Conservation (phyloP, 2,888 invertebrate genomes). For the Altica lythri region DNA sequence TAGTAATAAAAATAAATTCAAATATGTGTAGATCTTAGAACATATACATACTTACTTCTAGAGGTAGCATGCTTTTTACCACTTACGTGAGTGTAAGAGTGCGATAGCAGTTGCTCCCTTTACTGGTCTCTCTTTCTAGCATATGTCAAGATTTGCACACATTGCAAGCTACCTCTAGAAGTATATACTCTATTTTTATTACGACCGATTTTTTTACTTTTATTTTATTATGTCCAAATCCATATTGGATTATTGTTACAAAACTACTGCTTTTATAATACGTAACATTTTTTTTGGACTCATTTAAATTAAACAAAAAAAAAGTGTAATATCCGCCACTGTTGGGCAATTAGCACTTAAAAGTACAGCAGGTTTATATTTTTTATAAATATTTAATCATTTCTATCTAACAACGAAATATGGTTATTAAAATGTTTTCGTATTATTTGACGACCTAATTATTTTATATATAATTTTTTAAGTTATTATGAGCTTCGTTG, state of each 20-base stretch:
- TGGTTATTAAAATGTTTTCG: not conserved
- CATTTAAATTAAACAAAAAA: not conserved
- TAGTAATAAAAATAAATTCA: too few species aligned
- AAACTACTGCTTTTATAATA: not conserved
- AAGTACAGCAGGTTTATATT: conserved; percentile 4
- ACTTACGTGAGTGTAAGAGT: too few species aligned
- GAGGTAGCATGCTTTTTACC: too few species aligned
- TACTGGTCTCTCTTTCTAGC: too few species aligned
- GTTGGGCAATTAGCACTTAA: not conserved
- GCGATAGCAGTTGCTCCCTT: too few species aligned
- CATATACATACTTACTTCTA: too few species aligned
- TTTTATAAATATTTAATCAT: conserved; percentile 11
- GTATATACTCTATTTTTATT: too few species aligned
- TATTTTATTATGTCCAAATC: not conserved
- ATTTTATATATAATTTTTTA: too few species aligned
- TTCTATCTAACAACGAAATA: conserved; percentile 9
- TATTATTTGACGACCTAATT: not conserved
- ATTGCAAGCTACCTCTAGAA: too few species aligned
- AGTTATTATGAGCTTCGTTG: not conserved
- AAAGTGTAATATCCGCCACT: conserved; percentile 1
- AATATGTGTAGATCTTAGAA: too few species aligned
- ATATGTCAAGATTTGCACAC: too few species aligned
- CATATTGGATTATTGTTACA: not conserved
- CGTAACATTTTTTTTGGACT: not conserved
- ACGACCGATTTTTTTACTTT: not conserved